A percentile compares a stretch with the other conserved stretches of the same genome.
phyloP scores from a whole-genome alignment of 2,797 vertebrate species.

The Gallinago stenura region DNA sequence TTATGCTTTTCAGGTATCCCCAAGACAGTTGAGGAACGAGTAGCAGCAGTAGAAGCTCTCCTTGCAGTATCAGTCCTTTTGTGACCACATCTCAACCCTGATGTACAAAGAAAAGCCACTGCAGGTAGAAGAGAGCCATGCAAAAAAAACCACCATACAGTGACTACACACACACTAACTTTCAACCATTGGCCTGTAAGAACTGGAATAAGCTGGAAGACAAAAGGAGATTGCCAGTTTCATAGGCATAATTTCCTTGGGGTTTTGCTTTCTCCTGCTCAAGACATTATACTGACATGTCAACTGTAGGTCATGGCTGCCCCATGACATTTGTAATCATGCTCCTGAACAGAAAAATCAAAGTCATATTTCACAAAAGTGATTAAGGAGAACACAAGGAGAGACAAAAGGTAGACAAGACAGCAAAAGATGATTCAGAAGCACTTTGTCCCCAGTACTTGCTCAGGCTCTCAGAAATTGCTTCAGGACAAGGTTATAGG shows the following conservation, averaged over 20 bases:
- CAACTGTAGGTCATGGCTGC: neutral
- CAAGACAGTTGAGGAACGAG: neutral
- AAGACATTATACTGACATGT: neutral
- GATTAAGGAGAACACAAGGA: neutral
- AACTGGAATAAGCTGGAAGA: neutral
- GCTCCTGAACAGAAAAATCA: neutral
- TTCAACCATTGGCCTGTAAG: neutral
- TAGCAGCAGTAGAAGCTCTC: neutral
- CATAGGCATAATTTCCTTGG: neutral
- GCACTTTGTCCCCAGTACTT: neutral
- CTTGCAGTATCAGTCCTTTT: neutral
- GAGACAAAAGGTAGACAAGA: neutral
- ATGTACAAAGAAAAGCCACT: neutral
- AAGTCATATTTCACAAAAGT: neutral
- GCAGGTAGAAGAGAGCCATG: neutral
- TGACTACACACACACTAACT: neutral
- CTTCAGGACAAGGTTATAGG: constrained; percentile 20
- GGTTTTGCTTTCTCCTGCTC: neutral
- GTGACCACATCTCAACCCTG: neutral
- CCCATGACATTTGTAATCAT: neutral
- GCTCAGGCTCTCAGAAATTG: constrained; percentile 4
- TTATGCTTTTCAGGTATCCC: neutral
- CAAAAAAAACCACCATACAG: neutral
- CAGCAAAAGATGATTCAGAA: neutral
- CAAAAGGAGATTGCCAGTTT: neutral